A percentile compares a stretch with the other conserved stretches of the same genome.
phyloP scores from a whole-genome alignment of 2,888 invertebrate genomes.

The Oxyteleia sp. region DNA sequence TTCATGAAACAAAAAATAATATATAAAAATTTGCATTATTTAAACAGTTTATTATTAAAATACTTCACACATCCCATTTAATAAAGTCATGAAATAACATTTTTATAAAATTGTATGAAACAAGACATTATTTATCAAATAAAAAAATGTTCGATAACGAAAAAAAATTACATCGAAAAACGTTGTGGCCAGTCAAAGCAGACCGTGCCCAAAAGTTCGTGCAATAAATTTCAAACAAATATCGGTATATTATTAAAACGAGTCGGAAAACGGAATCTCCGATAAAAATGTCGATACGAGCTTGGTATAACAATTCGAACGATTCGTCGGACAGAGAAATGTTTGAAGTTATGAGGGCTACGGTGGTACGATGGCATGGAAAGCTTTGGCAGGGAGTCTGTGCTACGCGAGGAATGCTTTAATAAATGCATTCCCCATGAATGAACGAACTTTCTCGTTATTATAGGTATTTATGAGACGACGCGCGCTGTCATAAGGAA shows the following conservation, averaged over 20 bases:
- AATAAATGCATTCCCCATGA: conserved; percentile 81
- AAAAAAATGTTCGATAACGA: neutral
- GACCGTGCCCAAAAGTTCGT: neutral
- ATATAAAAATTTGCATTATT: too few species aligned
- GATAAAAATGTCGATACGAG: conserved; percentile 71
- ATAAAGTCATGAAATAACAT: too few species aligned
- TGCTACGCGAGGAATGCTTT: conserved; percentile 79
- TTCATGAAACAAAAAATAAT: too few species aligned
- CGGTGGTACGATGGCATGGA: conserved; percentile 60
- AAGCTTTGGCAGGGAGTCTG: conserved; percentile 74
- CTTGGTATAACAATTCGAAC: conserved; percentile 75
- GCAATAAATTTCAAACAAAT: conserved; percentile 3
- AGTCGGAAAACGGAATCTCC: conserved; percentile 61
- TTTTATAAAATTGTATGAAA: too few species aligned
- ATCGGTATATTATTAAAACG: conserved; percentile 46
- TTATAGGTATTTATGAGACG: conserved; percentile 72
- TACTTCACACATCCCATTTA: too few species aligned
- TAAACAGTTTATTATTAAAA: too few species aligned
- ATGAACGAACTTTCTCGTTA: conserved; percentile 81
- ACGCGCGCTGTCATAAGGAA: conserved; percentile 69
- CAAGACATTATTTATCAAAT: too few species aligned
- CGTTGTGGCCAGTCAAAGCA: neutral
- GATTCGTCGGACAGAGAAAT: conserved; percentile 71
- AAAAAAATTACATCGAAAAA: neutral
- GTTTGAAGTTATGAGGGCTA: conserved; percentile 73